phyloP scores from a whole-genome alignment of 2,113 vertebrate species.

The Cryptomyrus ogoouensis region DNA sequence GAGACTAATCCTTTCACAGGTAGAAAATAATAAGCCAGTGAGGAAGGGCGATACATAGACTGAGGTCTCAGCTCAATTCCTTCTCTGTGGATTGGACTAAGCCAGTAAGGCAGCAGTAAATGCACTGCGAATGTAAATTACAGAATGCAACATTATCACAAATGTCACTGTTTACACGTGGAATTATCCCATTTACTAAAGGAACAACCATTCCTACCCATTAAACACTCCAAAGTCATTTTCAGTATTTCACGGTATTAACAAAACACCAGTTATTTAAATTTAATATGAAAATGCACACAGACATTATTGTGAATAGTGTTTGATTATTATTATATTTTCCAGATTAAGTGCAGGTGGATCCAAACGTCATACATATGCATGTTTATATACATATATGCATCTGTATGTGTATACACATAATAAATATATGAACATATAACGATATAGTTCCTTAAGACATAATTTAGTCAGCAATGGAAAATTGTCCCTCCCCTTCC shows the following conservation, averaged over 20 bases:
- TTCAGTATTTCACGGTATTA: not conserved
- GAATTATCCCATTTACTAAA: not conserved
- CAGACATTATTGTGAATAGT: not conserved
- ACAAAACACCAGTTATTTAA: not conserved
- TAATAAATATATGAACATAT: conserved; percentile 13
- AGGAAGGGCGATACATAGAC: not conserved
- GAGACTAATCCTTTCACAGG: not conserved
- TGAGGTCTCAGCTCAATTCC: not conserved
- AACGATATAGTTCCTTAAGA: not conserved
- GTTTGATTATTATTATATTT: not conserved
- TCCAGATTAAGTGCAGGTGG: not conserved
- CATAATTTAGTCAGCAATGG: not conserved
- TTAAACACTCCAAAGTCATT: not conserved
- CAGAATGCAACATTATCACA: not conserved
- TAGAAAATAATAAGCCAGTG: not conserved
- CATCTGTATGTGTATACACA: not conserved
- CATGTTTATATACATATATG: not conserved
- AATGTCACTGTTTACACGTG: not conserved
- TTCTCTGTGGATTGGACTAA: not conserved
- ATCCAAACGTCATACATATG: not conserved
- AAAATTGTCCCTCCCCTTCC: conserved; percentile 18
- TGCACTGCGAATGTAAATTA: not conserved
- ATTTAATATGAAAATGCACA: not conserved
- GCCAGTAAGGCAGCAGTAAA: not conserved
- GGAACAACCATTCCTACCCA: not conserved